Evolutionary conservation across 2,113 vertebrate genomes (phyloP), one percentile per base, ranked within the genome.

Genomic region (Mastomys natalensis): DNA sequence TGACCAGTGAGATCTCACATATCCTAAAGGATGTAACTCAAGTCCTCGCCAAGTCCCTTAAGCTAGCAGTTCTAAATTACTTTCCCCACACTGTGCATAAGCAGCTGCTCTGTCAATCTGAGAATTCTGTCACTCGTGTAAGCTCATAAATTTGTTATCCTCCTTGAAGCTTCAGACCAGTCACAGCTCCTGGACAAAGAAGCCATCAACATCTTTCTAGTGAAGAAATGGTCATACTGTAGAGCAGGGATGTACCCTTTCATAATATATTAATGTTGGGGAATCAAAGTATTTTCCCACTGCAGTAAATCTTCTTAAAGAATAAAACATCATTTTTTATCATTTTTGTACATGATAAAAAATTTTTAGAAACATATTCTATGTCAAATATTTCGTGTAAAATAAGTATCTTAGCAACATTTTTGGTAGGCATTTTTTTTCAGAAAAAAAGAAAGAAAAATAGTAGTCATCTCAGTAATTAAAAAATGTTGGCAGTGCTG

Each of bases 401-500:
- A 85, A 88, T 92, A 87, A 88, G 74, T 68, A 95, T 76, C 74
- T 73, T 24, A 15, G 88, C n/a, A 97, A 80, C 22, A 29, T 19
- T 64, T 97, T 62, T 93, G 55, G 72, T 91, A 90, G n/a, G 73
- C 92, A 93, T 64, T n/a, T 37, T 87, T 87, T 89, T 97, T 66
- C 82, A 89, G 11, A 29, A 15, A 34, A 60, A 45, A 94, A 70
- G 21, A 94, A 21, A 74, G 80, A 96, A 0, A 22, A 96, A 88
- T 40, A 70, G 53, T 74, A 96, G 22, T 68, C 73, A 97, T 37
- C 8, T 93, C 31, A 89, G 90, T 89, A 66, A 97, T 60, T 97
- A 95, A 4, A 48, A 97, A 89, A n/a, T 87, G 29, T 81, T 95
- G 78, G 84, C 5, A 77, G 48, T 2, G 86, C 0, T 37, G 15